Base-by-base conservation (phyloP, 2,888 invertebrate species). In the Willowsia nigromaculata region DNA sequence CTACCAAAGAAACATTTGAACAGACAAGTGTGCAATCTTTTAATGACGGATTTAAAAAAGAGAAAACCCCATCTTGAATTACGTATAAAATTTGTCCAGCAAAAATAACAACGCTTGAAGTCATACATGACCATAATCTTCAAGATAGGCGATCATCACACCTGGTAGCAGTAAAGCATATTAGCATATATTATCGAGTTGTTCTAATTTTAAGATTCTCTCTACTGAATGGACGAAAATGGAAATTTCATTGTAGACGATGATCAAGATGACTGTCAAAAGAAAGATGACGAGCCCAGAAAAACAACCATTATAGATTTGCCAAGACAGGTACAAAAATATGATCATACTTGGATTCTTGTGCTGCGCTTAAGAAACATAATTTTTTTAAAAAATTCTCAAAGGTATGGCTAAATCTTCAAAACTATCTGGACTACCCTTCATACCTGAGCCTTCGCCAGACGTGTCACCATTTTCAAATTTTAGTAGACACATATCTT, bases 361-460 rank as follows among this genome's bases (percentile, higher is more conserved):
- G 11, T 56, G n/a, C n/a, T n/a, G n/a, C n/a, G n/a, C n/a, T n/a
- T n/a, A n/a, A n/a, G n/a, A n/a, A 7, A 76, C 6, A 25, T 40
- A 40, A 43, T 40, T 62, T 37, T 68, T 15, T 33, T 6, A 37
- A 37, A 37, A 37, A 37, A 6, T 37, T 53, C n/a, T 76, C 37
- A 11, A 27, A 89, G 89, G 80, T 89, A 33, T 89, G 89, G 89
- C 62, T 89, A 18, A 68, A 89, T 59, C 68, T 89, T 15, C 85
- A 85, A 15, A 50, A 81, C 22, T 33, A 85, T 27, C 27, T 89
- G 13, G 85, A 85, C 50, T 85, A 85, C 81, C 0, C 33, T 0
- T 59, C 85, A 0, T 85, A 62, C 40, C 74, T 88, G 15, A 76
- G 43, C 30, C 59, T 90, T 15, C 88, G 90, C 22, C 53, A 50